These are phyloP conservation scores for Drosophila bunnanda DNA, from an alignment of 2,888 invertebrate species.

Conservation along the genomic window DNA sequence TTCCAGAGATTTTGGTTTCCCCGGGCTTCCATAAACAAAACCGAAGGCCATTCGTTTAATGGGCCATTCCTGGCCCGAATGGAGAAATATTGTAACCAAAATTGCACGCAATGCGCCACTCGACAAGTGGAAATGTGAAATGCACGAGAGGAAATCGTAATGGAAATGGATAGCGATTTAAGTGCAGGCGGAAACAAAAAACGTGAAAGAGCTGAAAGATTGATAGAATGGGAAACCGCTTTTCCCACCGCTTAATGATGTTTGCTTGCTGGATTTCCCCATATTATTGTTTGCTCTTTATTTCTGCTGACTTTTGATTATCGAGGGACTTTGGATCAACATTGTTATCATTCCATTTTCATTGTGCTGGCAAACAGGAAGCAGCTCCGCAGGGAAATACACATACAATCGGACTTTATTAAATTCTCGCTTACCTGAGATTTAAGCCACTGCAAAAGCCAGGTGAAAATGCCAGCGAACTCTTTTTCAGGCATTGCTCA, in stretches of 20 bases:
- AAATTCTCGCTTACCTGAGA: constrained; percentile 42
- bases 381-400: not conserved
- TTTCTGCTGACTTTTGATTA: constrained; percentile 38
- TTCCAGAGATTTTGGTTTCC: constrained; percentile 11
- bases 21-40: constrained; percentile 23
- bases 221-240: constrained; percentile 12
- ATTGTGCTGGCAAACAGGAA: constrained; percentile 10
- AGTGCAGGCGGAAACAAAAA: constrained; percentile 13
- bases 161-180: constrained; percentile 45
- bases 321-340: constrained; percentile 40
- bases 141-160: constrained; percentile 27
- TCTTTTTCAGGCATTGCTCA: constrained; percentile 5
- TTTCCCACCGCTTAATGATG: constrained; percentile 42
- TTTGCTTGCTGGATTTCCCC: constrained; percentile 30
- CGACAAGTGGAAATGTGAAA: constrained; percentile 38
- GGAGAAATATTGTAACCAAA: constrained; percentile 44
- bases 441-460: constrained; percentile 25
- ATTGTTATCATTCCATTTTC: constrained; percentile 49
- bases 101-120: constrained; percentile 40
- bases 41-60: constrained; percentile 22
- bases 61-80: constrained; percentile 3
- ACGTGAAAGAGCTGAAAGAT: constrained; percentile 2
- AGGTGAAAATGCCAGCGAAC: constrained; percentile 13
- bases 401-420: constrained; percentile 35
- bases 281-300: constrained; percentile 5